phyloP scores from a whole-genome alignment of 2,888 invertebrate species.

The Notocelia uddmanniana region DNA sequence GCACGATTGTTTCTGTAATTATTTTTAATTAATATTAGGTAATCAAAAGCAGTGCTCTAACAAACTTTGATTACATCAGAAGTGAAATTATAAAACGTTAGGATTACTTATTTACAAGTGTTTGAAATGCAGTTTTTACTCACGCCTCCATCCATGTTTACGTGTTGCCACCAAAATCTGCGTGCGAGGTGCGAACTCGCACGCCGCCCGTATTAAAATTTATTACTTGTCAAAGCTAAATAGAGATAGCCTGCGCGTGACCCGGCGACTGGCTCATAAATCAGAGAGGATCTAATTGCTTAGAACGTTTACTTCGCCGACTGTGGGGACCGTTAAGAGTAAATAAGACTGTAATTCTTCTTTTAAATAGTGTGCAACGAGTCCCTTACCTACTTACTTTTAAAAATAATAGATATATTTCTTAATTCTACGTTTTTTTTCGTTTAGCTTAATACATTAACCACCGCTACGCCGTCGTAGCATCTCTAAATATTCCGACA shows the following conservation, averaged over 20 bases:
- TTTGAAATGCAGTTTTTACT: neutral
- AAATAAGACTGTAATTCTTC: slow-evolving; percentile 35
- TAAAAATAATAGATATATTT: no score
- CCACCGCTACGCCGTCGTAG: no score
- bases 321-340: slow-evolving; percentile 50
- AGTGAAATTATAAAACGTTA: no score
- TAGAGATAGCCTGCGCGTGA: slow-evolving; percentile 80
- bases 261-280: slow-evolving; percentile 80
- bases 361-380: neutral
- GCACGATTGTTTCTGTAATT: no score
- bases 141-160: neutral
- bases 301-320: slow-evolving; percentile 72
- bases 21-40: no score
- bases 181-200: slow-evolving; percentile 63
- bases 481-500: no score
- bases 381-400: no score
- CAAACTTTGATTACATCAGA: no score
- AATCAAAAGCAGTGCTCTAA: no score
- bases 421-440: no score
- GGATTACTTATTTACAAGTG: neutral
- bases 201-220: slow-evolving; percentile 67
- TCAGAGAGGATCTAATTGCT: slow-evolving; percentile 83
- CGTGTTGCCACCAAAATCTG: slow-evolving; percentile 37
- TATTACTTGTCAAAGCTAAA: slow-evolving; percentile 74
- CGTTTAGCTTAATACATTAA: no score